Conservation (phyloP, 2,113 vertebrate species). For the Synodontis membranacea region DNA sequence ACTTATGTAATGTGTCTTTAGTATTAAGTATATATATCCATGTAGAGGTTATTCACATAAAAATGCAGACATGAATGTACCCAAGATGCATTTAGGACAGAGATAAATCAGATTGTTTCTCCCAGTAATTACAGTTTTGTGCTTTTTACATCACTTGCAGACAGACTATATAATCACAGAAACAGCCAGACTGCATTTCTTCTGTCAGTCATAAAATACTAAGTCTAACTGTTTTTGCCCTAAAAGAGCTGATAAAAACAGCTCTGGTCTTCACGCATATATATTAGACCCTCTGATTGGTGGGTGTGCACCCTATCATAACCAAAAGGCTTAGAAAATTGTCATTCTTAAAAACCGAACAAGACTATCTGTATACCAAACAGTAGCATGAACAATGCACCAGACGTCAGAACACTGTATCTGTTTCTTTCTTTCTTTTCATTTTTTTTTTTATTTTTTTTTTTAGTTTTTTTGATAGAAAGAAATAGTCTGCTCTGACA, state of each 20-base stretch:
- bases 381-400: not conserved
- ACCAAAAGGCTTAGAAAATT: not conserved
- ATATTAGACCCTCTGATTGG: not conserved
- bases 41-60: slow-evolving; percentile 1
- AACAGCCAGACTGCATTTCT: not conserved
- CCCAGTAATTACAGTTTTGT: not conserved
- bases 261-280: not conserved
- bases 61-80: not conserved
- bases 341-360: not conserved
- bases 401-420: not conserved
- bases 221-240: not conserved
- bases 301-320: not conserved
- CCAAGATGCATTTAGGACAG: not conserved
- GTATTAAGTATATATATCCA: not conserved
- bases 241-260: not conserved
- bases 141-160: slow-evolving; percentile 1
- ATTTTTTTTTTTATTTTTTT: not conserved
- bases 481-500: not conserved
- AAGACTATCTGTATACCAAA: not conserved
- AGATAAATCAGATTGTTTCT: not conserved
- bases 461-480: not conserved
- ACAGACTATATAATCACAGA: slow-evolving; percentile 12
- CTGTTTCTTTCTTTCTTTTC: no score
- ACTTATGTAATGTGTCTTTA: not conserved
- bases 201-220: not conserved